Evolutionary conservation across 2,888 invertebrate species (phyloP).

Genomic region (Athripsodes cinereus): DNA sequence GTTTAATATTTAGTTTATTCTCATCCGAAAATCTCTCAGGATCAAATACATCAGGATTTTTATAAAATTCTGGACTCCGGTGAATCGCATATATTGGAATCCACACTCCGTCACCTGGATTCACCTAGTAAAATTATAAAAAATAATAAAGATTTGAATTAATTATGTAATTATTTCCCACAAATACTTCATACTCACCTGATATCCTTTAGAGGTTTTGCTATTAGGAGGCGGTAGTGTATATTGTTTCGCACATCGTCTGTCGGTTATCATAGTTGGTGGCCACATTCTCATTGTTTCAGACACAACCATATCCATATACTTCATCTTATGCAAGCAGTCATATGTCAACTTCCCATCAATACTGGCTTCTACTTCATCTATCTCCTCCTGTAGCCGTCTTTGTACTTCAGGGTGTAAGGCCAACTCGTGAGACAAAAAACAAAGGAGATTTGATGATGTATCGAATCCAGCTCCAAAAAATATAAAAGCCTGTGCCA

Average conservation of each 20-base stretch:
- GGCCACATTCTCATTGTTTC: not conserved
- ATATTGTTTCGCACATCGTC: not conserved
- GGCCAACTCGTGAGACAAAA: conserved; percentile 35
- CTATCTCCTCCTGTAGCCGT: conserved; percentile 34
- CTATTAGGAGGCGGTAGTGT: not conserved
- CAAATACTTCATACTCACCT: not conserved
- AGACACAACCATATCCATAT: no score
- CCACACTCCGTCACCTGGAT: not conserved
- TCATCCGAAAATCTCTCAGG: conserved; percentile 20
- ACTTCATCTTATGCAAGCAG: no score
- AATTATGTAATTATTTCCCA: not conserved
- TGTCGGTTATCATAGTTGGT: not conserved
- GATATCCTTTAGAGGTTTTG: not conserved
- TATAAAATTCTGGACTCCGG: conserved; percentile 14
- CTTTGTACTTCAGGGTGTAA: conserved; percentile 35
- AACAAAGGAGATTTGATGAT: conserved; percentile 33
- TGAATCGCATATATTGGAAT: conserved; percentile 6
- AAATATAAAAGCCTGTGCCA: conserved; percentile 36
- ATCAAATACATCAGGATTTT: conserved; percentile 13
- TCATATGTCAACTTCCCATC: no score
- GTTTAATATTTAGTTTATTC: conserved; percentile 7
- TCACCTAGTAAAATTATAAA: not conserved
- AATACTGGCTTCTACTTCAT: no score
- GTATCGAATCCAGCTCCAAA: conserved; percentile 37
- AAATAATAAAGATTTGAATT: not conserved